Evolutionary conservation across 92 coral and sea anemone species (phyloP), one percentile per base, ranked within the genome.

Genomic region (Paragorgia papillata): DNA sequence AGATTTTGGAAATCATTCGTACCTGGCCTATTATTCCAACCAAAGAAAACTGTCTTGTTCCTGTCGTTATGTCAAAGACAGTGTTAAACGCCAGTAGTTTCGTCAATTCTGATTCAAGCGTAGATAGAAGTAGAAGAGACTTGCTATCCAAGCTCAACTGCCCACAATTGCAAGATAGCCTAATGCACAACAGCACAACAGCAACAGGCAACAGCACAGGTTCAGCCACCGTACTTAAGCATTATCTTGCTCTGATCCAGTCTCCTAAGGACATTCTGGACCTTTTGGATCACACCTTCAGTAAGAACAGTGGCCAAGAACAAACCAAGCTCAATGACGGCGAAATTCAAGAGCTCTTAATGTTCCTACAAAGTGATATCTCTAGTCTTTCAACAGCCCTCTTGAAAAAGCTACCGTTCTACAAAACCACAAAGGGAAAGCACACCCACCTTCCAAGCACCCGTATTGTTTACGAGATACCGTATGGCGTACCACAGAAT

Each of bases 21-120:
- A 73, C 61, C 25, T 92, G 97, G 97, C 89, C 95, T 40, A 81
- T 92, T 19, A 69, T 92, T 48, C 97, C 97, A 2, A 87, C 90
- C 31, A 61, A 41, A 50, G 67, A 83, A 14, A 67, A 79, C 2
- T 43, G 34, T 32, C 79, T 89, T 25, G 87, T 62, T 30, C 92
- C 97, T 29, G 76, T 85, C 31, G 60, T 65, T n/a, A 57, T 87
- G 82, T 82, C 91, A 0, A 92, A 92, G 69, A 90, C 86, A 7
- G 82, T 89, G 34, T 88, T 92, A 9, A 88, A 92, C 59, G 70
- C 85, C 46, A 80, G 86, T 19, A 28, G 58, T 13, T 83, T 85
- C 14, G 73, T 60, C 0, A 21, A 80, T 34, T 82, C 87, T 88
- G 82, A 91, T 2, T 10, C 74, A 17, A 67, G 82, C 17, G 90